Evolutionary conservation across 2,113 vertebrate genomes (phyloP), one percentile per base, ranked within the genome.

Genomic region (Lampris incognitus): DNA sequence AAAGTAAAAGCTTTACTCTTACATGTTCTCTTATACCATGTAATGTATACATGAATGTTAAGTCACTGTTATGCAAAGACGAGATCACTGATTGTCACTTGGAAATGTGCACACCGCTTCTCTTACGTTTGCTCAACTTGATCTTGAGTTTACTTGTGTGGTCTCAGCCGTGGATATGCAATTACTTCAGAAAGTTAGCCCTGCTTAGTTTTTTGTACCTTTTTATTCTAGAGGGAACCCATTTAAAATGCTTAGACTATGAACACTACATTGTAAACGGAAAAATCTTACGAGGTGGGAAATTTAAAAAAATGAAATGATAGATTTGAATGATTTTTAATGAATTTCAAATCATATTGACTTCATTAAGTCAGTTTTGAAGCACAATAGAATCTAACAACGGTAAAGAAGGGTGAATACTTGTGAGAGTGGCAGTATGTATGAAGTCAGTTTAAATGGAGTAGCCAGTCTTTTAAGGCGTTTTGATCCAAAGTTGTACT

Each of bases 1-100:
- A 24, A 24, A 24, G 24, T 66, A 70, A 55, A 66, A 56, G 63
- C 51, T 78, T 84, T 82, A 66, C 85, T 4, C 66, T n/a, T 38
- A 9, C 79, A 59, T 67, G 69, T 74, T 63, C 7, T 66, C 66
- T 74, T 69, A 68, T 57, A 48, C n/a, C 54, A 81, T 69, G 37
- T 58, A 69, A 50, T 83, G 36, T 48, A 68, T 57, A 37, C 3
- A 69, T 77, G 24, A 2, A 56, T 78, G 55, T 55, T 54, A 49
- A 58, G 58, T 82, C 71, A 64, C 59, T 51, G 10, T 38, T 67
- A 40, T 77, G 11, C 11, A 50, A 38, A 59, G 5, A 9, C 24
- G 49, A 37, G 44, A 65, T 65, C 62, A 13, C n/a, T 6, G 36
- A 65, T 36, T 49, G 6, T 9, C 37, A 13, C 38, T 40, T 57